These are phyloP conservation scores for Bugula neritina DNA, from an alignment of 2,888 invertebrate species.

Conservation along the genomic window DNA sequence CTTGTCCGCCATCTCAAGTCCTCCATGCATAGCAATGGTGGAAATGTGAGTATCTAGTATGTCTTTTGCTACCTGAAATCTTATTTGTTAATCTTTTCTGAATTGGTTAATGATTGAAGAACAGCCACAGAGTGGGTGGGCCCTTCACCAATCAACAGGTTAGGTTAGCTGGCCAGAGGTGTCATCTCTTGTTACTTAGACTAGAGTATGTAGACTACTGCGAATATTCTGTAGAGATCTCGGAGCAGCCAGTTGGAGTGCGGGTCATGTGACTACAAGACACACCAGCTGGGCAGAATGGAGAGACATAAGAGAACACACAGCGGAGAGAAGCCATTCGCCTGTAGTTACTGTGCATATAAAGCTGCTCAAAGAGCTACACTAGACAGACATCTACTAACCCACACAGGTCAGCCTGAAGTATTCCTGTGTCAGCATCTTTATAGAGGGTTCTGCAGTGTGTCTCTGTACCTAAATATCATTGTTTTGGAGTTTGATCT, in stretches of 20 bases:
- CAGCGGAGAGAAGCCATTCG: conserved; percentile 17
- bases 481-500: too few species aligned
- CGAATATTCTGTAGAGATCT: neutral
- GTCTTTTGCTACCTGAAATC: too few species aligned
- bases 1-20: conserved; percentile 21
- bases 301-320: neutral
- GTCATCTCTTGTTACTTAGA: too few species aligned
- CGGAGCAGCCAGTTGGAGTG: neutral
- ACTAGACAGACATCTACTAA: conserved; percentile 8
- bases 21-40: conserved; percentile 3
- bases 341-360: conserved; percentile 7
- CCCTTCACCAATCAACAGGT: too few species aligned
- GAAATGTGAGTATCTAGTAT: neutral
- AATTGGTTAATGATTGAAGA: too few species aligned
- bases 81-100: too few species aligned
- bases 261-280: conserved; percentile 20
- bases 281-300: neutral
- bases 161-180: too few species aligned
- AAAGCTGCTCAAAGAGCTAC: conserved; percentile 22
- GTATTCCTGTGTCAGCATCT: too few species aligned
- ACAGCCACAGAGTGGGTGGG: too few species aligned
- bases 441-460: too few species aligned
- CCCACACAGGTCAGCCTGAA: conserved; percentile 14
- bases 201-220: too few species aligned
- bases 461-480: too few species aligned